These are phyloP conservation scores for Sitodiplosis mosellana DNA, from an alignment of 1,140 invertebrate genomes.

Conservation along the genomic window DNA sequence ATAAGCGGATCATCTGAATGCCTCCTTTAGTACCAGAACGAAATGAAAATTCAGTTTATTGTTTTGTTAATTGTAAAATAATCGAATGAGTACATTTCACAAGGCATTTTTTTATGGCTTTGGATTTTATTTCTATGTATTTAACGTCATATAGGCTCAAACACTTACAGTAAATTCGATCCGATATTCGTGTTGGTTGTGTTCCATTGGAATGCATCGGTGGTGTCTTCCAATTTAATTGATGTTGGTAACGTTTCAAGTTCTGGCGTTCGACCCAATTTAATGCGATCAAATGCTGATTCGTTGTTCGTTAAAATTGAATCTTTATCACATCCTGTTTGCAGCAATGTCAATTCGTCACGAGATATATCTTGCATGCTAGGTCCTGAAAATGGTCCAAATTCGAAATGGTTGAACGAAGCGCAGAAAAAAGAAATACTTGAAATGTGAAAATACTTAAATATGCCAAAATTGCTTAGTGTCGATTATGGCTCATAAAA, in stretches of 20 bases:
- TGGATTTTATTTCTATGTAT: too few relatives aligned
- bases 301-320: not conserved
- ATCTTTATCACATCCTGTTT: constrained; percentile 5
- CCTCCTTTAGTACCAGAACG: constrained; percentile 5
- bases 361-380: constrained; percentile 9
- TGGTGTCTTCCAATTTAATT: constrained; percentile 1
- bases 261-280: not conserved
- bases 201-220: not conserved
- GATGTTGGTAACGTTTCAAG: not conserved
- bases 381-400: not conserved
- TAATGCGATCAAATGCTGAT: not conserved
- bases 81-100: not conserved
- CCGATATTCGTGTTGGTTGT: not conserved
- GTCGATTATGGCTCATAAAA: too few relatives aligned
- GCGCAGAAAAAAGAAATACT: too few relatives aligned
- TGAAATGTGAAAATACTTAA: too few relatives aligned
- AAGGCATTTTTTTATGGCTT: too few relatives aligned
- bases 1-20: constrained; percentile 23
- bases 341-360: constrained; percentile 7
- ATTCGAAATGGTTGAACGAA: too few relatives aligned
- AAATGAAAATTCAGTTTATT: not conserved
- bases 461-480: too few relatives aligned
- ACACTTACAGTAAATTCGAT: not conserved
- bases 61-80: not conserved
- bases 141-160: not conserved